Base-by-base conservation (phyloP, 2,113 vertebrate species). In the Salvelinus alpinus region DNA sequence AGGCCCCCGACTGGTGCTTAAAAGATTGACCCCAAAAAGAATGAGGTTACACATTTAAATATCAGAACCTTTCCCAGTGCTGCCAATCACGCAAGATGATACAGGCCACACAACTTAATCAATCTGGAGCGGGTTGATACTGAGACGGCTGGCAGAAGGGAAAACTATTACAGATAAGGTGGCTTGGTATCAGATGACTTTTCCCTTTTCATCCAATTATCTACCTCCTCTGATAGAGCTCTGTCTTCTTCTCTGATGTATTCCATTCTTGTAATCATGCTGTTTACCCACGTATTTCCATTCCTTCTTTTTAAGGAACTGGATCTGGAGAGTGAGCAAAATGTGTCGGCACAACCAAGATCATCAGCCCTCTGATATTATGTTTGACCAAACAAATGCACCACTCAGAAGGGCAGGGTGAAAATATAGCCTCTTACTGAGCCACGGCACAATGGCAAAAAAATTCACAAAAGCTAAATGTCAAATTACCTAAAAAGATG, bases 91-190 rank as follows among this genome's bases (percentile, higher is more conserved):
- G 54, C 5, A 24, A 44, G 16, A 82, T 25, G 74, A 86, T 70
- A 73, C 75, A 72, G 78, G 84, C 72, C 1, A 71, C 68, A 73
- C 68, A 73, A 78, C 60, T 57, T 76, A 57, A 84, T 88, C 81
- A 87, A 77, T 78, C 82, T 83, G 84, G 67, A 75, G 60, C 80
- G 75, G 75, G 84, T 82, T 86, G 89, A 89, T 44, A 44, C 38
- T 12, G 38, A 44, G 59, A 22, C 59, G 11, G 22, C 11, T 12
- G 78, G 78, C 78, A 78, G 68, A 83, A 81, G 67, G 76, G 75
- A 70, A 87, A 87, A 88, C 78, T 79, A 80, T 83, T 38, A 62
- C 86, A 82, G 88, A 91, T 92, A 91, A 91, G 78, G 66, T 47
- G 69, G 82, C 66, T 78, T 71, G 73, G 82, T 75, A 60, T 65